Base-by-base conservation (phyloP, 1,140 invertebrate genomes). In the Rhysida immarginata region DNA sequence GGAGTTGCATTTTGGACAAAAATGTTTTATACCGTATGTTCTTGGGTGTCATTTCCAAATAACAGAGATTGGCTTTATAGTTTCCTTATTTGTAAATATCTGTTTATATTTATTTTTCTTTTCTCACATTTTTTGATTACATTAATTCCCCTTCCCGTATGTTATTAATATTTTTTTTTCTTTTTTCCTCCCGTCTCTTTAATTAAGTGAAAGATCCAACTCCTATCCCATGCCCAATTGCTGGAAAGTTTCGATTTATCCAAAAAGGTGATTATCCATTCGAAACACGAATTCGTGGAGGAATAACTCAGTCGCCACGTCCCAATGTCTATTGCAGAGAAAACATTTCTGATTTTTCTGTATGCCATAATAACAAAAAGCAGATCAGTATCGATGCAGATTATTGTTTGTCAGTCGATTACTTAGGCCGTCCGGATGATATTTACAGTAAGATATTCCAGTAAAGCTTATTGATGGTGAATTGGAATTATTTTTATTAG, bases 351-450 rank as follows among this genome's bases (percentile, higher is more conserved):
- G 93, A 96, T 71, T 87, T 96, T 63, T 92, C 87, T 0, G 87
- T 92, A 1, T 94, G 90, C 67, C 88, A 88, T 73, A 82, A 81
- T 1, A 91, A 96, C 69, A 89, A 95, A 66, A 95, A 94, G 66
- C 88, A 89, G 67, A 83, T 96, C 61, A 78, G 82, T 20, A 83
- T 97, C 44, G 93, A 97, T 71, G 91, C 93, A 65, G 92, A 87
- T 59, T 95, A 95, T 63, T 97, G 94, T 69, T 74, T 95, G 2
- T 87, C 89, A n/a, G 90, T 97, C 2, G 92, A 97, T 74, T 83
- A 96, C 72, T 78, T 88, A 62, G 93, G 91, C 53, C 75, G 85
- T 64, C 92, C 92, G 3, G 82, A 94, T 26, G 92, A 93, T 72
- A 92, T 93, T 68, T 93, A 93, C 77, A 91, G 82, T 82, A 68